phyloP scores from a whole-genome alignment of 2,888 invertebrate genomes.

The Bedellia somnulentella region DNA sequence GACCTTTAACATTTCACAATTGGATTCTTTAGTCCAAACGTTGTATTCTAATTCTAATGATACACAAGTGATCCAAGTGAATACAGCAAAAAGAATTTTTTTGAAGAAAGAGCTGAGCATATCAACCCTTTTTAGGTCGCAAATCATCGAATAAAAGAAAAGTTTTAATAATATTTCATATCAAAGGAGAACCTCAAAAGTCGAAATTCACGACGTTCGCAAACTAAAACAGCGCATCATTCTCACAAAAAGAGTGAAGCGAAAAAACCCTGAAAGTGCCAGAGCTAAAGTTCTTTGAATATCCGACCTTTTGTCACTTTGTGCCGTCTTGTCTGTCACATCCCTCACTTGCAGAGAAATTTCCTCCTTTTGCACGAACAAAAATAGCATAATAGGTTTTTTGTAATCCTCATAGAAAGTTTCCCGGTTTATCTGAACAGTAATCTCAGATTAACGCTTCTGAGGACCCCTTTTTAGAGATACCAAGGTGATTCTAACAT shows the following conservation, averaged over 20 bases:
- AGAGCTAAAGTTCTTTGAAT: conserved; percentile 22
- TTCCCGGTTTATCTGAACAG: not conserved
- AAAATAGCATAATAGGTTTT: conserved; percentile 2
- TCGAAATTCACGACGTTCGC: not conserved
- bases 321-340: conserved; percentile 12
- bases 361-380: conserved; percentile 5
- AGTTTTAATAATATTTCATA: too few relatives aligned
- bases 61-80: too few relatives aligned
- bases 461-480: conserved; percentile 1
- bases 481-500: conserved; percentile 1
- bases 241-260: conserved; percentile 6
- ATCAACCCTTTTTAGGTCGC: too few relatives aligned
- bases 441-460: not conserved
- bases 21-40: too few relatives aligned
- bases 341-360: conserved; percentile 20
- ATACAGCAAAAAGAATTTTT: too few relatives aligned
- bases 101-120: too few relatives aligned
- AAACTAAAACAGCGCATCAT: conserved; percentile 2
- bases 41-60: too few relatives aligned
- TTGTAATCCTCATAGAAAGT: not conserved
- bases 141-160: too few relatives aligned
- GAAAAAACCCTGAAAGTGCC: conserved; percentile 26
- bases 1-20: too few relatives aligned
- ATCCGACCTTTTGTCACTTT: conserved; percentile 21
- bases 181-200: too few relatives aligned